phyloP scores from a whole-genome alignment of 2,888 invertebrate genomes.

The Sinotaia quadrata region DNA sequence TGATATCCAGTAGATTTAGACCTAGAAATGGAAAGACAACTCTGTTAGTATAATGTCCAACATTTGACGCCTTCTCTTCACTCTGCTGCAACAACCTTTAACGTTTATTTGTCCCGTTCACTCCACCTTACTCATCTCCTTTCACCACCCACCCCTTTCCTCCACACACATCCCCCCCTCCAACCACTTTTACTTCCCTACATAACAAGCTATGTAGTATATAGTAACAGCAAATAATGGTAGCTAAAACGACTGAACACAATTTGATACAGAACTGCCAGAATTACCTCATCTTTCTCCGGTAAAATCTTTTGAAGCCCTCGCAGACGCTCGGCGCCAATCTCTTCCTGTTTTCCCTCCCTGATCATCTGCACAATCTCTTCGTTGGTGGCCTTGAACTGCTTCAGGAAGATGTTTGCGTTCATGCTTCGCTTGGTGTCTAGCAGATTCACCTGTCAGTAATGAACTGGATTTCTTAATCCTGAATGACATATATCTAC shows the following conservation, averaged over 20 bases:
- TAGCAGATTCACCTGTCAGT: conserved; percentile 83
- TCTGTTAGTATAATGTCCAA: no score
- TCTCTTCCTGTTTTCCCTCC: conserved; percentile 77
- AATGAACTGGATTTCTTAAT: no score
- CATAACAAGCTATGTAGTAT: not conserved
- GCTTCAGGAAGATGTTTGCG: conserved; percentile 97
- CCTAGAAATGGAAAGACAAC: conserved; percentile 76
- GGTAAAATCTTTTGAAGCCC: conserved; percentile 94
- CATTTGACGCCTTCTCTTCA: no score
- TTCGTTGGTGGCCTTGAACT: conserved; percentile 93
- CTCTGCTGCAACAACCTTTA: no score
- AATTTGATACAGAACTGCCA: not conserved
- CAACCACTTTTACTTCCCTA: not conserved
- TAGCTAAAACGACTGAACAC: no score
- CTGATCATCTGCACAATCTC: conserved; percentile 90
- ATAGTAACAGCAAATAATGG: not conserved
- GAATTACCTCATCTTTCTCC: conserved; percentile 86
- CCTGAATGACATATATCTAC: no score
- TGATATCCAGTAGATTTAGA: conserved; percentile 87
- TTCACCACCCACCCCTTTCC: not conserved
- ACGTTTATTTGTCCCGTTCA: no score
- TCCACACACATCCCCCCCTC: not conserved
- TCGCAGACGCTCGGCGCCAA: conserved; percentile 88
- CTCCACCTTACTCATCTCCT: not conserved
- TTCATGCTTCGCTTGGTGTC: conserved; percentile 96